These are phyloP conservation scores for Drosophila pseudotalamancana DNA, from an alignment of 2,888 invertebrate species.

Conservation along the genomic window DNA sequence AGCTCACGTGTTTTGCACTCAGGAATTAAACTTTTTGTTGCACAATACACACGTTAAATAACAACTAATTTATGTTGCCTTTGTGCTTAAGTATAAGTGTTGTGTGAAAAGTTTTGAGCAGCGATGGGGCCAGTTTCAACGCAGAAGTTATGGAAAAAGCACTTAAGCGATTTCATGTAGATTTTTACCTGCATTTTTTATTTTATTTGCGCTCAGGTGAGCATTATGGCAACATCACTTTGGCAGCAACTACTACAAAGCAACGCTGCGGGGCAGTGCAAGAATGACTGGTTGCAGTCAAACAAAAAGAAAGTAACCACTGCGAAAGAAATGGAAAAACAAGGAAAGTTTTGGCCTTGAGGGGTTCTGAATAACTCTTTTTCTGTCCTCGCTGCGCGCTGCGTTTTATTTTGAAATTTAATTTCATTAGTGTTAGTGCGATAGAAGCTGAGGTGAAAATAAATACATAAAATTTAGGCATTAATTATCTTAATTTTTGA, in stretches of 20 bases:
- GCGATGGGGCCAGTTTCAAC: conserved; percentile 30
- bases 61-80: conserved; percentile 24
- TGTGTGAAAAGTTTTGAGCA: conserved; percentile 52
- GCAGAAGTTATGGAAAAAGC: conserved; percentile 63
- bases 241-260: conserved; percentile 46
- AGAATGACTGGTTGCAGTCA: conserved; percentile 20
- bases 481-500: neutral
- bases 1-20: conserved; percentile 50
- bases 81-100: conserved; percentile 21
- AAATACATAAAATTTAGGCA: neutral
- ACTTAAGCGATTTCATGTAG: conserved; percentile 73
- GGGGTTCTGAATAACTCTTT: neutral
- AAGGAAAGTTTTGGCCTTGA: conserved; percentile 31
- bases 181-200: conserved; percentile 32
- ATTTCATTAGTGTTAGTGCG: neutral
- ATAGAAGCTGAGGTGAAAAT: neutral
- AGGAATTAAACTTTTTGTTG: conserved; percentile 26
- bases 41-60: conserved; percentile 7
- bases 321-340: conserved; percentile 19
- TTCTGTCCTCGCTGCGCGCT: neutral
- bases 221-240: conserved; percentile 70
- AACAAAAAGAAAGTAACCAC: conserved; percentile 2
- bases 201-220: conserved; percentile 65
- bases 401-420: neutral
- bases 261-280: conserved; percentile 31